These are phyloP conservation scores for Habropoda laboriosa DNA, from an alignment of 1,140 invertebrate genomes.

Conservation along the genomic window DNA sequence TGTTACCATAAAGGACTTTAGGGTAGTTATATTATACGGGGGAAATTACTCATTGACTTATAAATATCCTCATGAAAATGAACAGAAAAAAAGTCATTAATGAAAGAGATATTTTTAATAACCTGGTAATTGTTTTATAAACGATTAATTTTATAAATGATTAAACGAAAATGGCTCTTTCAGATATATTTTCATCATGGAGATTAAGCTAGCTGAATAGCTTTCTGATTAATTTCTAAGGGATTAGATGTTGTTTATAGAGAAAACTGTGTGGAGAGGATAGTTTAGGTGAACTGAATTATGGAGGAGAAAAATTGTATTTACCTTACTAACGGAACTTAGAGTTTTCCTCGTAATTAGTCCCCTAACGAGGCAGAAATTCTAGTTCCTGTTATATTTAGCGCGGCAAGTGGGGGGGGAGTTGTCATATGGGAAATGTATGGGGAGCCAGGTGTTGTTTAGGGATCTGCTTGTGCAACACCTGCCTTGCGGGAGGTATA, in stretches of 20 bases:
- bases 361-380: conserved; percentile 20
- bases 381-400: conserved; percentile 13
- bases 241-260: too few species aligned
- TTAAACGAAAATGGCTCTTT: too few species aligned
- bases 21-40: too few species aligned
- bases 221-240: too few species aligned
- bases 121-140: too few species aligned
- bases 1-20: too few species aligned
- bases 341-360: conserved; percentile 9
- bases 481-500: conserved; percentile 66
- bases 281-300: not conserved
- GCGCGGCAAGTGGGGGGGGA: not conserved
- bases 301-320: not conserved
- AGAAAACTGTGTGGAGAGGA: not conserved
- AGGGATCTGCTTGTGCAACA: conserved; percentile 59
- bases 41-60: too few species aligned
- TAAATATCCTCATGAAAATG: too few species aligned
- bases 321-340: not conserved
- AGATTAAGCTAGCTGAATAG: not conserved
- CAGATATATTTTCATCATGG: not conserved
- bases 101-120: too few species aligned
- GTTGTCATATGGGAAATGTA: conserved; percentile 54
- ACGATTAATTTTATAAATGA: too few species aligned
- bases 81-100: too few species aligned
- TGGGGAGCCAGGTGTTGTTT: conserved; percentile 62